Percentiles rank a stretch among this genome's conserved stretches.
phyloP scores from a whole-genome alignment of 2,888 invertebrate genomes.

The Chydorus sphaericus region DNA sequence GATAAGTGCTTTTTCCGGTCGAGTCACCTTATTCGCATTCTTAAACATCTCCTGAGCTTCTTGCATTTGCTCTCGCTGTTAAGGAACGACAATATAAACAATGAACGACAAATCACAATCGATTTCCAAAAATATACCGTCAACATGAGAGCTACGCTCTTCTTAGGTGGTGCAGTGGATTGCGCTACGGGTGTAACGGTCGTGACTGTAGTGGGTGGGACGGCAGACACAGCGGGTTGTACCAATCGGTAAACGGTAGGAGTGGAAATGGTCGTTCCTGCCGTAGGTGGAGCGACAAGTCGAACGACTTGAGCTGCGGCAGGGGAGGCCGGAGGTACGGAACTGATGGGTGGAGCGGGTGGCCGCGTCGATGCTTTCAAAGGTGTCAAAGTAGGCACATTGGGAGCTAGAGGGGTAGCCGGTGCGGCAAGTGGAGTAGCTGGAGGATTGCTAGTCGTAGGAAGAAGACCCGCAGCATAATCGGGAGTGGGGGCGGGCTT shows the following conservation, averaged over 20 bases:
- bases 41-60: constrained; percentile 97
- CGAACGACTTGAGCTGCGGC: constrained; percentile 21
- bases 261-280: constrained; percentile 25
- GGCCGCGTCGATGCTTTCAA: constrained; percentile 25
- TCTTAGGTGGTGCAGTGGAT: constrained; percentile 21
- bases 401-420: constrained; percentile 16
- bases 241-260: constrained; percentile 18
- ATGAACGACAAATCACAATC: not conserved
- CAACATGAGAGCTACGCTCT: constrained; percentile 25
- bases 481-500: constrained; percentile 46
- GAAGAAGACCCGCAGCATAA: constrained; percentile 62
- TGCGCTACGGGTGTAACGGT: constrained; percentile 14
- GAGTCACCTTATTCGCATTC: constrained; percentile 85
- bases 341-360: constrained; percentile 20
- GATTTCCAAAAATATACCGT: constrained; percentile 24
- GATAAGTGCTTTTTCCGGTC: constrained; percentile 93
- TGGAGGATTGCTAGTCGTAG: constrained; percentile 43
- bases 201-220: constrained; percentile 13
- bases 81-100: constrained; percentile 21
- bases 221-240: constrained; percentile 17
- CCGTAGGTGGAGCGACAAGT: constrained; percentile 24
- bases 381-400: constrained; percentile 24
- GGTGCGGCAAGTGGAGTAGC: constrained; percentile 20
- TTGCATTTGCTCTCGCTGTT: constrained; percentile 84
- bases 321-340: constrained; percentile 28